Conservation (phyloP, 2,797 vertebrate genomes). For the Paguma larvata region DNA sequence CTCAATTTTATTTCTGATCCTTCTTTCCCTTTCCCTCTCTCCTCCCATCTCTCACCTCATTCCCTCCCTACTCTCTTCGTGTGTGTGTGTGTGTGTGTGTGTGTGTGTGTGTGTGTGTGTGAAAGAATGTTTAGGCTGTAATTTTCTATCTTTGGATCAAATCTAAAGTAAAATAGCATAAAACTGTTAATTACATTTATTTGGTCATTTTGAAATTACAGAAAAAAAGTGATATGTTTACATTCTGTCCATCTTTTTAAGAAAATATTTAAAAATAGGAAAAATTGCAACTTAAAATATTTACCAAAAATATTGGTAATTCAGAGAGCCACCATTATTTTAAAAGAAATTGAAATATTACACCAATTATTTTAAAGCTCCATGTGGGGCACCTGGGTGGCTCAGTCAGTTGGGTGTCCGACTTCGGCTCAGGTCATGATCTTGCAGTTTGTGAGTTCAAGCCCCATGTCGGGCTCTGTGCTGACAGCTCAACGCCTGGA, state of each 20-base stretch:
- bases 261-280: neutral
- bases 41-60: neutral
- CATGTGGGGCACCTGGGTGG: neutral
- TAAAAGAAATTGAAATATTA: neutral
- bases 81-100: neutral
- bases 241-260: neutral
- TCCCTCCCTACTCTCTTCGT: neutral
- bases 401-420: too few relatives aligned
- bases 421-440: too few relatives aligned
- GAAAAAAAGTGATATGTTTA: neutral
- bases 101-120: neutral
- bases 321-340: neutral
- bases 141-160: constrained; percentile 29
- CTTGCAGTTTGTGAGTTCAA: too few relatives aligned
- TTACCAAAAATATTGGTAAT: neutral
- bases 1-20: neutral
- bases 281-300: neutral
- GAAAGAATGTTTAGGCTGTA: neutral
- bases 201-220: neutral
- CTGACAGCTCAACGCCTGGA: too few relatives aligned
- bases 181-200: neutral
- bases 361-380: neutral
- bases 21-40: neutral
- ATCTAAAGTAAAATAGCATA: neutral
- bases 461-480: too few relatives aligned